Evolutionary conservation across 1,140 invertebrate genomes (phyloP), one percentile per base, ranked within the genome.

Genomic region (Ceratosolen fusciceps): DNA sequence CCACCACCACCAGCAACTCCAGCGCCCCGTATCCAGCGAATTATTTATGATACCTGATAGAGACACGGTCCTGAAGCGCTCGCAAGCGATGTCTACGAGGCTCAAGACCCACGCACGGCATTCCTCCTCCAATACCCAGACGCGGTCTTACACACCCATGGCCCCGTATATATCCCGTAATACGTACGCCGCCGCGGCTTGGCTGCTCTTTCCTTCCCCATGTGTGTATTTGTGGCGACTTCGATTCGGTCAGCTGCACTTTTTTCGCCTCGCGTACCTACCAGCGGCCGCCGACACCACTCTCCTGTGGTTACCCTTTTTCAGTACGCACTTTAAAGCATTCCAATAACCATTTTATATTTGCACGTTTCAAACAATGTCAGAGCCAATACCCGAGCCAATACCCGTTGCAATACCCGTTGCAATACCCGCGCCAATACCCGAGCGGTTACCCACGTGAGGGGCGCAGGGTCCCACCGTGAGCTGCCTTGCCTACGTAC

Each of bases 11-110:
- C 65, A 19, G 34, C 65, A 47, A 65, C 72, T 16, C 37, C 43
- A 19, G 52, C 52, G 72, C 68, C 74, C 58, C 75, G 81, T 82
- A 75, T 75, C 56, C 29, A 67, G 82, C 84, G 88, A 89, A 90
- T 90, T 90, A 90, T 90, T 90, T 90, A 90, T 90, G 88, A 87
- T 89, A 86, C 86, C 87, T 90, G 89, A 90, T 90, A 90, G 88
- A 90, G 89, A 90, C 87, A 88, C 89, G 88, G 86, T 43, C 67
- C 39, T 47, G 37, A 47, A 68, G 67, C 67, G 67, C 39, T 68
- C 39, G 67, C 67, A 47, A 47, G 67, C 67, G 8, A 68, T 68
- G 85, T 82, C 85, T 86, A 85, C 85, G 88, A 88, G 85, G 83
- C 86, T 47, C 26, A 9, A 86, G 86, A 85, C 88, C 85, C 86